A percentile compares a stretch with the other conserved stretches of the same genome.
Evolutionary conservation across 1,140 invertebrate genomes (phyloP).

Genomic region (Rhyzopertha dominica): DNA sequence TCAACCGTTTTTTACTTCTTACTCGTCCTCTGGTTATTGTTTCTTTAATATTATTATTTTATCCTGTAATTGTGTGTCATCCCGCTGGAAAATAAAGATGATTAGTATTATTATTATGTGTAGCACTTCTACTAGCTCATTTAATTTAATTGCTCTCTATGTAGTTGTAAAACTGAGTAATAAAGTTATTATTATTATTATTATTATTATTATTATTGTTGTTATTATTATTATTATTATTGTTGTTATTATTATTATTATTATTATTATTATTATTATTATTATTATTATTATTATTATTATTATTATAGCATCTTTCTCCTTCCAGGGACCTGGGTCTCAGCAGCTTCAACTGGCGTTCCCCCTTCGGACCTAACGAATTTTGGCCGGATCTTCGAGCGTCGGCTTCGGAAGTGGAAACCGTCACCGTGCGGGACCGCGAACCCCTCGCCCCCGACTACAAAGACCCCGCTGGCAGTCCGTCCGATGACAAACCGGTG

Average conservation of each 20-base stretch:
- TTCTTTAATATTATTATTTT: too few relatives aligned
- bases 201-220: too few relatives aligned
- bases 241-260: not conserved
- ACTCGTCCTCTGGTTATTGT: too few relatives aligned
- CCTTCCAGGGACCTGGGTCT: not conserved
- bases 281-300: not conserved
- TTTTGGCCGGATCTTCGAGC: not conserved
- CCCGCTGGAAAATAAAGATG: too few relatives aligned
- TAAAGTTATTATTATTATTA: too few relatives aligned
- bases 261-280: not conserved
- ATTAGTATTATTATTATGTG: too few relatives aligned
- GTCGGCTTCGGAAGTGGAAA: constrained; percentile 7
- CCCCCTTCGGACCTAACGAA: not conserved
- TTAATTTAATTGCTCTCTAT: too few relatives aligned
- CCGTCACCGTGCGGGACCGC: constrained; percentile 23
- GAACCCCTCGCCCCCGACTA: constrained; percentile 39
- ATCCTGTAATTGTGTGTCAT: too few relatives aligned
- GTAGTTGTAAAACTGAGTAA: too few relatives aligned
- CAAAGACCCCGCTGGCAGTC: constrained; percentile 29
- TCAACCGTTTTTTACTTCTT: too few relatives aligned
- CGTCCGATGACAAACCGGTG: constrained; percentile 23
- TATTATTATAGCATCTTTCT: not conserved
- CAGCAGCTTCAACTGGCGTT: not conserved
- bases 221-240: not conserved
- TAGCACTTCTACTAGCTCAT: too few relatives aligned